These are phyloP conservation scores for Peucedramus taeniatus DNA, from an alignment of 2,113 vertebrate genomes.

Conservation along the genomic window DNA sequence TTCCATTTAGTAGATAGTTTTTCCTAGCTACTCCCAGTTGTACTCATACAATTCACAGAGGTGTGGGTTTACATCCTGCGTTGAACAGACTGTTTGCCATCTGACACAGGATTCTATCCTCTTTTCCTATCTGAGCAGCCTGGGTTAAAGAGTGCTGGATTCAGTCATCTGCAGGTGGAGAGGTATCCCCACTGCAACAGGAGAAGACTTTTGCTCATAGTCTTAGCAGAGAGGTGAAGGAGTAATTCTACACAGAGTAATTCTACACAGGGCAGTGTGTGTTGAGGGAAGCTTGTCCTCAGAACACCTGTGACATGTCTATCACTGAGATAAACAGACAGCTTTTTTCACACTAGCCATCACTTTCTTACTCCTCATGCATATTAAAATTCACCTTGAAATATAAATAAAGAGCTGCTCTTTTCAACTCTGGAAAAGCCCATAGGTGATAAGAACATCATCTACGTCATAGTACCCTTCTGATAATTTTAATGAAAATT, in stretches of 20 bases:
- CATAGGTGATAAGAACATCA: neutral
- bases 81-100: neutral
- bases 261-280: neutral
- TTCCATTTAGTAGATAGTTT: neutral
- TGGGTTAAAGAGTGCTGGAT: neutral
- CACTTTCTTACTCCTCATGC: neutral
- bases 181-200: neutral
- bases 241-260: neutral
- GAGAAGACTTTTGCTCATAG: neutral
- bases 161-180: neutral
- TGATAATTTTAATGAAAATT: neutral
- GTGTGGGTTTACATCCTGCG: neutral
- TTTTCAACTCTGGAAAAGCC: neutral
- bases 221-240: neutral
- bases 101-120: fast-evolving
- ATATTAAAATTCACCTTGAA: neutral
- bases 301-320: neutral
- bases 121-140: neutral
- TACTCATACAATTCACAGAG: neutral
- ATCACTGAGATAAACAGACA: neutral
- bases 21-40: neutral
- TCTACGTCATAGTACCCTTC: neutral
- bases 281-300: neutral
- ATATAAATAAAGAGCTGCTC: neutral
- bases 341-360: neutral